These are phyloP conservation scores for Nycticryphes semicollaris DNA, from an alignment of 2,113 vertebrate species.

Conservation along the genomic window DNA sequence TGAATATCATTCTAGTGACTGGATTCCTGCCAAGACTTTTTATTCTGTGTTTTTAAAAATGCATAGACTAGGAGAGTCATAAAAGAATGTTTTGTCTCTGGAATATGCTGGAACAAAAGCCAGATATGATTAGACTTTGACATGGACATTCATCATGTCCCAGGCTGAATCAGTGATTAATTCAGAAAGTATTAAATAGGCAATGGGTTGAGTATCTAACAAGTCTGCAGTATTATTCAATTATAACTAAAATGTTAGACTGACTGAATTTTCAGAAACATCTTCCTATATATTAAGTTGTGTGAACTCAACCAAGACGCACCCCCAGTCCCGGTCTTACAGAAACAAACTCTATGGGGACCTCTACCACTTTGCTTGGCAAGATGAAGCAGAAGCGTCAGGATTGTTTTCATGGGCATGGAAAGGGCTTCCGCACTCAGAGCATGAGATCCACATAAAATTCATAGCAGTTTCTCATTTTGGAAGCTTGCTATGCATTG, in stretches of 20 bases:
- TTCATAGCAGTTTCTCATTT: neutral
- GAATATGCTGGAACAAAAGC: conserved; percentile 67
- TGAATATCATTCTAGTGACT: conserved; percentile 68
- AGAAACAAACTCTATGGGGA: neutral
- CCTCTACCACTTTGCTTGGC: neutral
- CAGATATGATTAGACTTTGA: conserved; percentile 58
- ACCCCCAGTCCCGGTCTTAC: neutral
- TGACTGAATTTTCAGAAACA: neutral
- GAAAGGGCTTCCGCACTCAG: neutral
- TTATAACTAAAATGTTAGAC: conserved; percentile 34
- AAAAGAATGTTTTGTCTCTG: conserved; percentile 68
- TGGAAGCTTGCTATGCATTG: neutral
- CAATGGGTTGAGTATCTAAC: conserved; percentile 29
- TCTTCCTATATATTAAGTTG: neutral
- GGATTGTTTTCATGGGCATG: neutral
- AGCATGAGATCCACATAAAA: neutral
- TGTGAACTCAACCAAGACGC: neutral
- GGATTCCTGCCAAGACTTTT: conserved; percentile 69
- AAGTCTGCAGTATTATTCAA: conserved; percentile 19
- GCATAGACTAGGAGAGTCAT: conserved; percentile 51
- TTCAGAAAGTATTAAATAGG: conserved; percentile 57
- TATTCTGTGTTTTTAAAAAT: conserved; percentile 72
- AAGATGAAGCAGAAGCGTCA: neutral
- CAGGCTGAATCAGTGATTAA: conserved; percentile 56
- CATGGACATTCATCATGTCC: conserved; percentile 62